phyloP scores from a whole-genome alignment of 1,140 invertebrate species.

The Ptiloglossa arizonensis region DNA sequence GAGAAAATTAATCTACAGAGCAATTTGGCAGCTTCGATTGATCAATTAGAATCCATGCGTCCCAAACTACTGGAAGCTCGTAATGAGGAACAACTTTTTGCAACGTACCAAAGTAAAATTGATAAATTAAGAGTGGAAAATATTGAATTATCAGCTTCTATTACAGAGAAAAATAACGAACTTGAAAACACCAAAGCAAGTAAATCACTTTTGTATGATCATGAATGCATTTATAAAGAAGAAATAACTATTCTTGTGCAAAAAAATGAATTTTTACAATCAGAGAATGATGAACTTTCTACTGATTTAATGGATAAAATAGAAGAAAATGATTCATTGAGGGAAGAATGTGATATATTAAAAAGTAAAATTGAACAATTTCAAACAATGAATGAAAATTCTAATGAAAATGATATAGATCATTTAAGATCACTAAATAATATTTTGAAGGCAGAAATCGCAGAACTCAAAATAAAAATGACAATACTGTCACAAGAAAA shows the following conservation, averaged over 20 bases:
- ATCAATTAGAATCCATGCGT: slow-evolving; percentile 49
- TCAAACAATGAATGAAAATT: neutral
- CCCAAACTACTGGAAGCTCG: slow-evolving; percentile 5
- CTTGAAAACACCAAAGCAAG: slow-evolving; percentile 58
- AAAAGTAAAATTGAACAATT: slow-evolving; percentile 41
- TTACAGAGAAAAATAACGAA: slow-evolving; percentile 61
- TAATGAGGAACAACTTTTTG: slow-evolving; percentile 50
- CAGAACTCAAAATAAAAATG: slow-evolving; percentile 50
- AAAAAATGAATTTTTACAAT: slow-evolving; percentile 34
- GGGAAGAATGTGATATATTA: slow-evolving; percentile 29
- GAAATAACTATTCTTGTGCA: slow-evolving; percentile 38
- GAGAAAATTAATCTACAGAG: slow-evolving; percentile 63
- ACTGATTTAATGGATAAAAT: slow-evolving; percentile 54
- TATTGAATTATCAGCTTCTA: slow-evolving; percentile 61
- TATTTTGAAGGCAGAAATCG: slow-evolving; percentile 39
- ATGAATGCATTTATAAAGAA: slow-evolving; percentile 48
- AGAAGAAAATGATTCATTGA: slow-evolving; percentile 52
- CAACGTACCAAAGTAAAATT: slow-evolving; percentile 46
- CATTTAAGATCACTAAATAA: slow-evolving; percentile 42
- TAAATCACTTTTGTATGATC: slow-evolving; percentile 49
- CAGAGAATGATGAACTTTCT: slow-evolving; percentile 50
- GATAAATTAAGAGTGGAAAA: slow-evolving; percentile 72
- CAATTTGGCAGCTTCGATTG: slow-evolving; percentile 45
- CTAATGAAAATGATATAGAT: slow-evolving; percentile 37
- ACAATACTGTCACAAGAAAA: slow-evolving; percentile 44